Base-by-base conservation (phyloP, 2,888 invertebrate species). In the Tortricodes alternella region DNA sequence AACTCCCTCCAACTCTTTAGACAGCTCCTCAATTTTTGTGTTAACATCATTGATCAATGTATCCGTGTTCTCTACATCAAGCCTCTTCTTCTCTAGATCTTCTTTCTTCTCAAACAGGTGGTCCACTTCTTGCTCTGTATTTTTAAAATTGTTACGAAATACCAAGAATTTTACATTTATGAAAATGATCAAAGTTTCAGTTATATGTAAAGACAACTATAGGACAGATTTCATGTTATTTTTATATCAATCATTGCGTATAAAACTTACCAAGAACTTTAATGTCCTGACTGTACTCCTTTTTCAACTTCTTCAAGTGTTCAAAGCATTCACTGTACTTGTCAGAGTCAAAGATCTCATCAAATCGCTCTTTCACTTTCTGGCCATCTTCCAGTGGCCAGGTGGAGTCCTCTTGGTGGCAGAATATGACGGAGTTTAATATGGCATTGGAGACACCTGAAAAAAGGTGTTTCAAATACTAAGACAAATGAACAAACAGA, bases 341-440 rank as follows among this genome's bases (percentile, higher is more conserved):
- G 0, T 95, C 95, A 0, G 98, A 96, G 71, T 98, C 98, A 90
- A 99, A 99, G 67, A 99, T 99, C 61, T 97, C 97, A 92, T 99
- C 99, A 91, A 99, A 99, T 65, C 96, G 95, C 63, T 96, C 95
- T 78, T 99, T 99, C 0, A 99, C 92, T 69, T 96, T 95, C 79
- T 97, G 96, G 0, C 96, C 96, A 80, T 98, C 98, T 75, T 98
- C 97, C 50, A 99, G 87, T 0, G 99, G 99, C 98, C 99, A 99
- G 73, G 95, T 95, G 0, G 98, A 95, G 65, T 99, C 98, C 82
- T 99, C 99, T 92, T 99, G 99, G 80, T 99, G 99, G 74, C 99
- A 99, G 83, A 99, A 99, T 67, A 99, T 95, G 0, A 99, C 99
- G 78, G 97, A 96, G 74, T 97, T 98, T 55, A 99, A 89, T 58